Conservation (phyloP, 2,888 invertebrate genomes). For the Heliconius hortense region DNA sequence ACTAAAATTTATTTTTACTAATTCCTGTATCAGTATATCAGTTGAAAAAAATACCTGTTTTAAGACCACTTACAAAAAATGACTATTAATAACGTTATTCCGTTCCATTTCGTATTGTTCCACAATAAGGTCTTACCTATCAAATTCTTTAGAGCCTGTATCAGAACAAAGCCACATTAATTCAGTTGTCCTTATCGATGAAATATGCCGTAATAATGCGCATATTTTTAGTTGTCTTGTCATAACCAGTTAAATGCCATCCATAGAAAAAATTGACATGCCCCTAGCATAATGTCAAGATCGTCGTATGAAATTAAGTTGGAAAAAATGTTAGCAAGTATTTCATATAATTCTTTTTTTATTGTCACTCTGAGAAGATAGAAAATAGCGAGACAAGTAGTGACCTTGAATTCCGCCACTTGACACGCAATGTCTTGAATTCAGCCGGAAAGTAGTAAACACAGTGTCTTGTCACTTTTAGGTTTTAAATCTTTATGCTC, state of each 20-base stretch:
- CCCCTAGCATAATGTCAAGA: constrained; percentile 43
- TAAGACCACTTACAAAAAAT: background rate
- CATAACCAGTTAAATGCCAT: constrained; percentile 59
- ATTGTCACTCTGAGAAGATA: background rate
- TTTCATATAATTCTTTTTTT: background rate
- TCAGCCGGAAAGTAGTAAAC: too few relatives aligned
- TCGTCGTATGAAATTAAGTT: constrained; percentile 7
- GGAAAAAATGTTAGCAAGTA: background rate
- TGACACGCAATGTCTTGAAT: too few relatives aligned
- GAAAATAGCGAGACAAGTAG: too few relatives aligned
- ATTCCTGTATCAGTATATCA: too few relatives aligned
- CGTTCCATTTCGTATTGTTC: background rate
- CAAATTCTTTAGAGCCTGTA: background rate
- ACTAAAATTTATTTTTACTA: too few relatives aligned
- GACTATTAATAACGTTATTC: constrained; percentile 13
- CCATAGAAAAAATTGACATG: constrained; percentile 42
- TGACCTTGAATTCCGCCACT: too few relatives aligned
- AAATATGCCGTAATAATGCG: constrained; percentile 55
- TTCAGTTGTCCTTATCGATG: constrained; percentile 49
- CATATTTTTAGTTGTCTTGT: constrained; percentile 58
- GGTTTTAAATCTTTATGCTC: too few relatives aligned
- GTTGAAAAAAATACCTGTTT: background rate
- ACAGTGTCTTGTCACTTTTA: too few relatives aligned
- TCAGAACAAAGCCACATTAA: constrained; percentile 51
- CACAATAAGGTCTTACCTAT: background rate